Evolutionary conservation across 2,888 invertebrate species (phyloP).

Genomic region (Acleris cristana): DNA sequence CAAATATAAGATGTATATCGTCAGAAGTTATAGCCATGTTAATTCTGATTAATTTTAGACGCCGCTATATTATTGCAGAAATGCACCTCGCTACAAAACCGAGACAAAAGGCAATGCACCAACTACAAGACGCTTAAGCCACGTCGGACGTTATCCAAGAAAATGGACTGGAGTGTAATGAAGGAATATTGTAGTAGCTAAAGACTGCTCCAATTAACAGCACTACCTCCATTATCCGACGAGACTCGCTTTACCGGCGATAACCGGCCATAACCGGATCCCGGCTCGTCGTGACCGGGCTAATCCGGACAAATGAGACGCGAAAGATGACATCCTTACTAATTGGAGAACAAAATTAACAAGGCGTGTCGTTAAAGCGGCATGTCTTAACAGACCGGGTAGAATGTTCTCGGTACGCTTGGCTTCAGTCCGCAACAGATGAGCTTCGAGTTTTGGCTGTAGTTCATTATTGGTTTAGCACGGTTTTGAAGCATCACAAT

Average conservation of each 20-base stretch:
- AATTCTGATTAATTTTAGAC: neutral
- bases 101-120: conserved; percentile 1
- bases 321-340: conserved; percentile 67
- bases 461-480: conserved; percentile 1
- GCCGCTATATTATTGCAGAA: neutral
- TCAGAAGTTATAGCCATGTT: too few species aligned
- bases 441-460: conserved; percentile 10
- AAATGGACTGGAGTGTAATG: conserved; percentile 45
- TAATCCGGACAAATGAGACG: conserved; percentile 71
- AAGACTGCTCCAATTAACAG: conserved; percentile 64
- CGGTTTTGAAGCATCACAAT: neutral
- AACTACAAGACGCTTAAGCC: conserved; percentile 3
- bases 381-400: conserved; percentile 35
- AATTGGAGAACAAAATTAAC: conserved; percentile 60
- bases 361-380: conserved; percentile 37
- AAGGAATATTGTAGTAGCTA: conserved; percentile 51
- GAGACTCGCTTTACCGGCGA: conserved; percentile 59
- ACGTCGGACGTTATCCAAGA: conserved; percentile 45
- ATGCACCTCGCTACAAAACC: neutral
- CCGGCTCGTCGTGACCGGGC: conserved; percentile 54
- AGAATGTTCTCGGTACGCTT: conserved; percentile 4
- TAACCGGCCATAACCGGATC: conserved; percentile 57
- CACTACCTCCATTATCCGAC: conserved; percentile 64
- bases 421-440: conserved; percentile 13
- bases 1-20: neutral